phyloP scores from a whole-genome alignment of 2,113 vertebrate species.

The Pedetes capensis region DNA sequence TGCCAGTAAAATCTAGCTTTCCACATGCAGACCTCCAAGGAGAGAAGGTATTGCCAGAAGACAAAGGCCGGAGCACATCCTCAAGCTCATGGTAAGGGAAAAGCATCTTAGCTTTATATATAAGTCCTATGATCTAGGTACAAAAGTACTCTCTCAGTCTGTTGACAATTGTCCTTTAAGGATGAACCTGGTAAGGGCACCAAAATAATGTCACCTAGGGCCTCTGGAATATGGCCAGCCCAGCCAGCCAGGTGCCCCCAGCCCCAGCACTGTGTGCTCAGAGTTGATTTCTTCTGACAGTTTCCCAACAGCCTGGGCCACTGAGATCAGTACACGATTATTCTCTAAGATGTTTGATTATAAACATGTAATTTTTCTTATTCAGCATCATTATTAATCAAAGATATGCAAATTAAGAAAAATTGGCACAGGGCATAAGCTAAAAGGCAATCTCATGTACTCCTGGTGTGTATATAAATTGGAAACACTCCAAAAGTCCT shows the following conservation, averaged over 20 bases:
- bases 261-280: background rate
- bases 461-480: background rate
- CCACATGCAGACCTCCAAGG: background rate
- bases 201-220: background rate
- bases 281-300: background rate
- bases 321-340: slow-evolving; percentile 7
- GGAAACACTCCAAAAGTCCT: background rate
- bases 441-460: background rate
- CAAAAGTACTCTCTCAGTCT: background rate
- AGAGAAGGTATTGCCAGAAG: background rate
- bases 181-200: background rate
- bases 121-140: background rate
- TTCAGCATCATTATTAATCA: slow-evolving; percentile 42
- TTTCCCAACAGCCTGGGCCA: background rate
- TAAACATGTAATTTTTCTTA: slow-evolving; percentile 46
- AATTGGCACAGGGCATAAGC: background rate
- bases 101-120: background rate
- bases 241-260: background rate
- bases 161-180: background rate
- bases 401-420: slow-evolving; percentile 45
- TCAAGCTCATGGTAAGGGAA: background rate
- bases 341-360: slow-evolving; percentile 36
- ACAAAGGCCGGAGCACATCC: background rate
- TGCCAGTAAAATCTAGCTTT: background rate
- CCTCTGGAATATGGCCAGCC: background rate